Evolutionary conservation across 53 echinoderm and acorn worm genomes (phyloP).

Genomic region (Mesocentrotus franciscanus): DNA sequence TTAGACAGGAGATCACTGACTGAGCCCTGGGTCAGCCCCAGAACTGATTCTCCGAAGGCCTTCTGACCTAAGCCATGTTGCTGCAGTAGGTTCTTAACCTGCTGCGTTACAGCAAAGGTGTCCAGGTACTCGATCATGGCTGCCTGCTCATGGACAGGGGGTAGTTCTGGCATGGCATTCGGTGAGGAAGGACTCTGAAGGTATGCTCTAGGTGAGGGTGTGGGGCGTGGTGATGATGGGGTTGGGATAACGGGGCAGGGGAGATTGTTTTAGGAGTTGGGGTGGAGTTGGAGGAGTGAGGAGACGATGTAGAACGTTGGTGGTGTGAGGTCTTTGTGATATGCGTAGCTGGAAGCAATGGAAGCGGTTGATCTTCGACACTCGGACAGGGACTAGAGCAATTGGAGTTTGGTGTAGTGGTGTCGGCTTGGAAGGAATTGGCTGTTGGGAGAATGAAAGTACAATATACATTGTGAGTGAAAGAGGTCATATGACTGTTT

Average conservation of each 20-base stretch:
- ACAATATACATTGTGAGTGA: not conserved
- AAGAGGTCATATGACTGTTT: not conserved
- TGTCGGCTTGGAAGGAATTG: constrained; percentile 60
- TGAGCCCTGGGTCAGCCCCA: constrained; percentile 99
- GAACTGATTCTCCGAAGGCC: constrained; percentile 95
- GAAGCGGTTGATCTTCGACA: constrained; percentile 64
- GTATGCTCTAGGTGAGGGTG: constrained; percentile 62
- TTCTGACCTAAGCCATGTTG: constrained; percentile 96
- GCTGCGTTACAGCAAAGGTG: constrained; percentile 93
- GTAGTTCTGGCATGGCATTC: constrained; percentile 82
- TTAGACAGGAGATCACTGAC: constrained; percentile 98
- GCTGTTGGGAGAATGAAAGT: constrained; percentile 34
- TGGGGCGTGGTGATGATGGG: constrained; percentile 60
- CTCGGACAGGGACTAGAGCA: constrained; percentile 60
- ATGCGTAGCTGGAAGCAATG: constrained; percentile 63
- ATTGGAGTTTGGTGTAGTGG: constrained; percentile 61
- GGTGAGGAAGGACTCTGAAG: constrained; percentile 74
- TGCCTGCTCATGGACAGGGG: constrained; percentile 97
- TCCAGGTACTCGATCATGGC: constrained; percentile 97
- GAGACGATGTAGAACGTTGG: constrained; percentile 57
- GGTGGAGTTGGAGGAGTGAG: constrained; percentile 66
- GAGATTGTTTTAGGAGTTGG: constrained; percentile 57
- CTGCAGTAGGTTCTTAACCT: constrained; percentile 88
- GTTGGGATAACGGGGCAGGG: constrained; percentile 52
- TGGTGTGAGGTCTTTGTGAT: constrained; percentile 46